Evolutionary conservation across 2,888 invertebrate species (phyloP).

Genomic region (Polylopha cassiicola): DNA sequence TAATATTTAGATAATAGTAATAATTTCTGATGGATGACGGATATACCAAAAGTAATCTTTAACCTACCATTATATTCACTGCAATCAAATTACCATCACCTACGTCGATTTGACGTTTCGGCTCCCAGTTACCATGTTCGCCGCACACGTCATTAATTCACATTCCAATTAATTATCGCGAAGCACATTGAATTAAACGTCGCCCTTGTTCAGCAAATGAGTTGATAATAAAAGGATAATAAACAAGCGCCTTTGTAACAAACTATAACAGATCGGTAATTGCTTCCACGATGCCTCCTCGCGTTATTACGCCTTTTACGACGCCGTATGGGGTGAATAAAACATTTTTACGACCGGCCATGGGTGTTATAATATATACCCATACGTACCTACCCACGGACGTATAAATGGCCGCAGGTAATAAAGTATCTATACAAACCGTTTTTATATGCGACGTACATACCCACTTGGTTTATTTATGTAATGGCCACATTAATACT

Average conservation of each 20-base stretch:
- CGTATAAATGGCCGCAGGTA: constrained; percentile 40
- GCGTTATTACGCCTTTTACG: constrained; percentile 78
- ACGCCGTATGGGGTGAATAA: constrained; percentile 77
- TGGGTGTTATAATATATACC: constrained; percentile 68
- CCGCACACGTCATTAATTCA: too few relatives aligned
- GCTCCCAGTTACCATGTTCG: too few relatives aligned
- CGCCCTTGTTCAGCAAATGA: constrained; percentile 72
- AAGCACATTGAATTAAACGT: constrained; percentile 65
- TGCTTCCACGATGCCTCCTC: constrained; percentile 76
- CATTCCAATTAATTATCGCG: too few relatives aligned
- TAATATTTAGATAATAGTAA: too few relatives aligned
- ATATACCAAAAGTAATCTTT: too few relatives aligned
- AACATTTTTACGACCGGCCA: constrained; percentile 77
- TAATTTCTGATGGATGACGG: too few relatives aligned
- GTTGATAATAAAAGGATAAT: constrained; percentile 76
- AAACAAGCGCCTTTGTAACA: constrained; percentile 76
- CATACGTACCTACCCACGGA: constrained; percentile 33
- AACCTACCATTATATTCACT: too few relatives aligned
- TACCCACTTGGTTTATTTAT: constrained; percentile 3
- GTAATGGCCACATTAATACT: not conserved
- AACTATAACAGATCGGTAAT: constrained; percentile 78
- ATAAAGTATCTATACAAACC: constrained; percentile 23
- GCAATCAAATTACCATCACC: too few relatives aligned
- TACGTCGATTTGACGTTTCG: too few relatives aligned
- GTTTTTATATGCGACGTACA: constrained; percentile 8